Percentiles rank a stretch among this genome's conserved stretches.
Evolutionary conservation across 2,113 vertebrate species (phyloP).

Genomic region (Odobenus rosmarus): DNA sequence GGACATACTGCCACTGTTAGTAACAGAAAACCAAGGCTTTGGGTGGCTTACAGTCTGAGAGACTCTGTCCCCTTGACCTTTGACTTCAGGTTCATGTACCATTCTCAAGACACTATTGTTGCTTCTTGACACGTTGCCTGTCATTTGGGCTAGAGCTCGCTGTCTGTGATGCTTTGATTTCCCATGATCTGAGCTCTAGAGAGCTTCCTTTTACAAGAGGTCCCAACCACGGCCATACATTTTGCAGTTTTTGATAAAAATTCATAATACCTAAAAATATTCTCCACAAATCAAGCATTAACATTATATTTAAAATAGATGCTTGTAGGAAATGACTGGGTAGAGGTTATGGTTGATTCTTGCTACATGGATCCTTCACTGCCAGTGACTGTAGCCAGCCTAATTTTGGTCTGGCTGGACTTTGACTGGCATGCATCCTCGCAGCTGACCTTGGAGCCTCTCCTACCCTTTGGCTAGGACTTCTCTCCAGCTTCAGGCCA

Average conservation of each 20-base stretch:
- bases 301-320: background rate
- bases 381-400: background rate
- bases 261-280: background rate
- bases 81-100: background rate
- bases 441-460: background rate
- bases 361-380: background rate
- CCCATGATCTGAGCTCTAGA: background rate
- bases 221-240: background rate
- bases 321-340: background rate
- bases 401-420: background rate
- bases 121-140: background rate
- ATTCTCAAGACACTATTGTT: background rate
- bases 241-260: background rate
- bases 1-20: background rate
- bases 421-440: background rate
- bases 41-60: background rate
- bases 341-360: background rate
- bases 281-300: background rate
- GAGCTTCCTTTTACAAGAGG: background rate
- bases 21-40: background rate
- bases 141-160: background rate
- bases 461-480: background rate
- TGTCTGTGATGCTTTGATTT: background rate
- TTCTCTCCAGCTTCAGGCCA: background rate
- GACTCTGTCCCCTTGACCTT: background rate